phyloP scores from a whole-genome alignment of 2,888 invertebrate species.

The Tipula vernalis region DNA sequence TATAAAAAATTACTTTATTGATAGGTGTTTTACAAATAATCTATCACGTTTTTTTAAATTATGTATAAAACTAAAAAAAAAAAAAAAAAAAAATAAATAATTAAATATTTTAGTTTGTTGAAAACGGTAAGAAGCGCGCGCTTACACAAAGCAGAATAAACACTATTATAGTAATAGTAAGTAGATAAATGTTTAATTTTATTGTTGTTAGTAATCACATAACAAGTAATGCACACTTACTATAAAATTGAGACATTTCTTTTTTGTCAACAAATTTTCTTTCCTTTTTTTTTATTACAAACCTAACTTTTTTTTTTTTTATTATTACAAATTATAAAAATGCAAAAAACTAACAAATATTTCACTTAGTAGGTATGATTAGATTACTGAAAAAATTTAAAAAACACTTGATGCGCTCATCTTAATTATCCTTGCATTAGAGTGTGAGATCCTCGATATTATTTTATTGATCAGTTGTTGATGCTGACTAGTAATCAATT shows the following conservation, averaged over 20 bases:
- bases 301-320: background rate
- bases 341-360: background rate
- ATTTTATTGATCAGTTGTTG: background rate
- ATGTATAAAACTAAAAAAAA: background rate
- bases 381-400: background rate
- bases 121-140: background rate
- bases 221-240: background rate
- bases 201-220: background rate
- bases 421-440: background rate
- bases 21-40: background rate
- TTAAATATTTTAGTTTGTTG: background rate
- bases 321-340: background rate
- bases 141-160: background rate
- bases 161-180: background rate
- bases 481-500: background rate
- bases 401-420: background rate
- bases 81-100: background rate
- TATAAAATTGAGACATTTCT: background rate
- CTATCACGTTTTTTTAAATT: background rate
- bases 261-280: background rate
- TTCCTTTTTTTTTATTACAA: background rate
- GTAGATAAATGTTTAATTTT: background rate
- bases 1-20: background rate
- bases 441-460: background rate
- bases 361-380: background rate